Percentiles rank a stretch among this genome's conserved stretches.
Conservation (phyloP, 2,888 invertebrate genomes). For the Andrena fulva region DNA sequence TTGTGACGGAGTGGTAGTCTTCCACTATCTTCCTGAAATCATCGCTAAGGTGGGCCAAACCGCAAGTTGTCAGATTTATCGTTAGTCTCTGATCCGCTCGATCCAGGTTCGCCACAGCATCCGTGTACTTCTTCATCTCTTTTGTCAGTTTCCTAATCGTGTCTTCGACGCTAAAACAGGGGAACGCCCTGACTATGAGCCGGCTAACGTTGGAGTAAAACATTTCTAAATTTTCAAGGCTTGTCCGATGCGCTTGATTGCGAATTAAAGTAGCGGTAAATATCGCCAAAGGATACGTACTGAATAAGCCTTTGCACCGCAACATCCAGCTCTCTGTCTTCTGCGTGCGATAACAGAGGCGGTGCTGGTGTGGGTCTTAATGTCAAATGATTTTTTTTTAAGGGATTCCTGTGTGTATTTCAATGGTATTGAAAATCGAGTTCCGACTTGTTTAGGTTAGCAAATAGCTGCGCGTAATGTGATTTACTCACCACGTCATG, state of each 20-base stretch:
- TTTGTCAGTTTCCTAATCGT: slow-evolving; percentile 82
- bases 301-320: slow-evolving; percentile 82
- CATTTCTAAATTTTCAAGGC: not conserved
- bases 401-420: slow-evolving; percentile 78
- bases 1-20: slow-evolving; percentile 84
- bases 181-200: not conserved
- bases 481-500: slow-evolving; percentile 69
- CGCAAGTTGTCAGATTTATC: slow-evolving; percentile 82
- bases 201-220: not conserved
- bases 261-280: not conserved
- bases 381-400: slow-evolving; percentile 78
- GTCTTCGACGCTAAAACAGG: slow-evolving; percentile 79
- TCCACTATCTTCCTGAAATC: slow-evolving; percentile 83
- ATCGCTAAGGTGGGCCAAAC: slow-evolving; percentile 83
- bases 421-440: not conserved
- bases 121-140: slow-evolving; percentile 83
- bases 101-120: slow-evolving; percentile 78
- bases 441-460: slow-evolving; percentile 5
- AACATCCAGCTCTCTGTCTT: slow-evolving; percentile 82
- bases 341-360: slow-evolving; percentile 78
- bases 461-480: not conserved
- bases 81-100: slow-evolving; percentile 83
- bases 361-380: slow-evolving; percentile 81
- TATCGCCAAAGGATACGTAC: slow-evolving; percentile 70
- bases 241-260: not conserved